Conservation (phyloP, 2,888 invertebrate species). For the Cybosia mesomella region DNA sequence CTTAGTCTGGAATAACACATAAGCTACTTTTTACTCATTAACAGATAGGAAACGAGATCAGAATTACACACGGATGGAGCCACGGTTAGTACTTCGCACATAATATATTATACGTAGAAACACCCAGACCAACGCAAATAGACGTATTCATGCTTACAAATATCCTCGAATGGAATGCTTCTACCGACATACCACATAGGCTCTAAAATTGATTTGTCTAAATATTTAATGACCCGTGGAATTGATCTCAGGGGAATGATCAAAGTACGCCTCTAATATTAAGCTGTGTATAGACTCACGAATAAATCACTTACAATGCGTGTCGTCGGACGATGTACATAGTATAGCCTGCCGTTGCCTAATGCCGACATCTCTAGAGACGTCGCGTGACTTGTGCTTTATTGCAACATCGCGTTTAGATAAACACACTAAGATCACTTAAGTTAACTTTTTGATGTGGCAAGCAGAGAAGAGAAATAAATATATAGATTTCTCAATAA, state of each 20-base stretch:
- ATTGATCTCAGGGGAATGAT: not conserved
- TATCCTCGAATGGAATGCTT: too few species aligned
- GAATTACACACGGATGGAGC: too few species aligned
- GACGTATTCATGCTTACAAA: not conserved
- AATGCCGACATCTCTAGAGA: not conserved
- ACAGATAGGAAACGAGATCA: too few species aligned
- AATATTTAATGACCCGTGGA: conserved; percentile 1
- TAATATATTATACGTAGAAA: too few species aligned
- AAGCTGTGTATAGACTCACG: not conserved
- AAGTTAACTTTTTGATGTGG: not conserved
- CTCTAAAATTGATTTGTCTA: not conserved
- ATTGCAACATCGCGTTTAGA: not conserved
- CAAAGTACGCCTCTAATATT: not conserved
- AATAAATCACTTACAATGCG: not conserved
- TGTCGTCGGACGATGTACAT: not conserved
- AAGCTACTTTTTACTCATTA: too few species aligned
- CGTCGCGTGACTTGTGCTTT: too few species aligned
- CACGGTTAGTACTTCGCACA: too few species aligned
- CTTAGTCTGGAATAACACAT: too few species aligned
- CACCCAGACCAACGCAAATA: too few species aligned
- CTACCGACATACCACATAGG: not conserved
- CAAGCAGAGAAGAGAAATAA: not conserved
- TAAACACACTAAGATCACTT: not conserved
- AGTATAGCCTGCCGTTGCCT: not conserved
- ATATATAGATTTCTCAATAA: too few species aligned